Evolutionary conservation across 2,797 vertebrate genomes (phyloP), one percentile per base, ranked within the genome.

Genomic region (Nyctibius grandis): DNA sequence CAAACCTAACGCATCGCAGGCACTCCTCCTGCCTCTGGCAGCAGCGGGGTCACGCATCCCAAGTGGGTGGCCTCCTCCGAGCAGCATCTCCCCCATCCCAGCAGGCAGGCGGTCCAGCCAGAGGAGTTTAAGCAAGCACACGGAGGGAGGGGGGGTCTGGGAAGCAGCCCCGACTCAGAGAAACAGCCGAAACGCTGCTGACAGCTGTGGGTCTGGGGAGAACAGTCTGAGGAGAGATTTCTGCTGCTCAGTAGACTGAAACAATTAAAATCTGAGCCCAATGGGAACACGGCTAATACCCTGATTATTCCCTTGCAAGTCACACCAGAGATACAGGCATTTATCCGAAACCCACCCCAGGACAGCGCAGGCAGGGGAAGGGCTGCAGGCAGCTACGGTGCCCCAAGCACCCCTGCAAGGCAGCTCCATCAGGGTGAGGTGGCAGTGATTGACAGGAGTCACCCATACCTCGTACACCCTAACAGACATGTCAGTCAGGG

Each of bases 271-370:
- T 8, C 42, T 4, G 12, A 94, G 48, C 76, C 76, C 74, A 17
- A 7, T 15, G 80, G 88, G 73, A 94, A 38, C 45, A 15, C 29
- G n/a, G 63, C 18, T 70, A 26, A 74, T 13, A 40, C 5, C 9
- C 15, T n/a, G 48, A n/a, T 84, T 53, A 44, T 48, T 81, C 36
- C 64, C 65, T 45, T 51, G 48, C 18, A 61, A 64, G 65, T 2
- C 2, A 2, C 15, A 72, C 76, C 67, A 51, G 63, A 34, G 79
- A 53, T 26, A 64, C 72, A 60, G 73, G 74, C 23, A 7, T 14
- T n/a, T 31, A 38, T 53, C 25, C 1, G 1, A 36, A 53, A 36
- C 10, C 11, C 16, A 1, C 60, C 1, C 28, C 0, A 4, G 38
- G 29, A 44, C 15, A 8, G 25, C 1, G 31, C 25, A 12, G 63